Evolutionary conservation across 2,113 vertebrate species (phyloP), one percentile per base, ranked within the genome.

Genomic region (Platysteira castanea): DNA sequence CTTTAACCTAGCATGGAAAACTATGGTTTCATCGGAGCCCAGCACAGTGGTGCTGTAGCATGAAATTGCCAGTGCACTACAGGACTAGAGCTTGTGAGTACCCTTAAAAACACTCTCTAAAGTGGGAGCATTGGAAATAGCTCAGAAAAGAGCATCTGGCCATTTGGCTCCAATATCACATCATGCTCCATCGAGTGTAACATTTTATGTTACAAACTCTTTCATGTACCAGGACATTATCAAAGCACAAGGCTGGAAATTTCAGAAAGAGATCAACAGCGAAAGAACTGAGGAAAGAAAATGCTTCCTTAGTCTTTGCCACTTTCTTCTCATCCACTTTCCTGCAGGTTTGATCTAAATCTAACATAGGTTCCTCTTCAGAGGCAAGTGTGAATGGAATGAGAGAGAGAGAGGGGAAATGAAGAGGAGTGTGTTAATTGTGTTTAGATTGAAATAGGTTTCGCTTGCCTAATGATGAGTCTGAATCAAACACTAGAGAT

Each of bases 101-200:
- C 73, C 5, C 5, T 91, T 91, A 74, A 85, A 93, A 80, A 44
- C 56, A 49, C 49, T 86, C 84, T 81, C 52, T 75, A 21, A 94
- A 96, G 76, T 60, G 68, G 83, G 71, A 96, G 79, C 88, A 56
- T 24, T 95, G 93, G 92, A 96, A 97, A 87, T 59, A 93, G 84
- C 89, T 94, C 77, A 91, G 89, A 60, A 89, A 95, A 75, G 93
- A 96, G 94, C 96, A 96, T 96, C 95, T 97, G 96, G 89, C 76
- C 78, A 49, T 89, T 96, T 96, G 95, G 95, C 95, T 96, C 76
- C 90, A 41, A 20, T 81, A 94, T 74, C 94, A 79, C 92, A 84
- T 95, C 95, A 65, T 26, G 94, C 95, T 95, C 84, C 74, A 92
- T 76, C 2, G 3, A 95, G 89, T 95, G 90, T 67, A 93, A 95